Evolutionary conservation across 2,888 invertebrate species (phyloP).

Genomic region (Lymantria monacha): DNA sequence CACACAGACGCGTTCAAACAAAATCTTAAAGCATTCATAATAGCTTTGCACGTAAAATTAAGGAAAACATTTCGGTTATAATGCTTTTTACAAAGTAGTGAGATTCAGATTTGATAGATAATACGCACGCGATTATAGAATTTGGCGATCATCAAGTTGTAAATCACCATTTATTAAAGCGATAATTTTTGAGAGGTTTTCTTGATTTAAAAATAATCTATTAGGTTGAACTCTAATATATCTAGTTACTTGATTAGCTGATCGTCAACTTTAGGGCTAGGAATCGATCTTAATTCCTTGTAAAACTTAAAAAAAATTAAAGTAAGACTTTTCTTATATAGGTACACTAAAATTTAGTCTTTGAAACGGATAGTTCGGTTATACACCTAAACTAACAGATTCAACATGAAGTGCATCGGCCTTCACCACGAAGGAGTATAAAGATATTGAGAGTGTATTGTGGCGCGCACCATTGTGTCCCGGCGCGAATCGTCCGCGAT

Average conservation of each 20-base stretch:
- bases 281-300: background rate
- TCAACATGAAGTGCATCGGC: slow-evolving; percentile 70
- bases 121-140: too few relatives aligned
- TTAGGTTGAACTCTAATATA: too few relatives aligned
- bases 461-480: slow-evolving; percentile 58
- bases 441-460: slow-evolving; percentile 78
- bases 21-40: background rate
- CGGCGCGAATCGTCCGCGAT: slow-evolving; percentile 57
- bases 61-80: too few relatives aligned
- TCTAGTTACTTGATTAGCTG: too few relatives aligned
- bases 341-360: slow-evolving; percentile 24
- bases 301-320: background rate
- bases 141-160: too few relatives aligned
- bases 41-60: too few relatives aligned
- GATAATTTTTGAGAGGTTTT: too few relatives aligned
- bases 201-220: too few relatives aligned
- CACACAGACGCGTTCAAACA: background rate
- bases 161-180: too few relatives aligned
- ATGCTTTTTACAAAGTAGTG: too few relatives aligned
- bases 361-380: slow-evolving; percentile 27
- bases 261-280: too few relatives aligned
- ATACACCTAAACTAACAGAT: slow-evolving; percentile 58
- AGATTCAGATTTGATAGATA: too few relatives aligned
- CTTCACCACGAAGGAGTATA: slow-evolving; percentile 65
- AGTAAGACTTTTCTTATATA: background rate